Evolutionary conservation across 2,113 vertebrate species (phyloP).

Genomic region (Crotalus helleri): DNA sequence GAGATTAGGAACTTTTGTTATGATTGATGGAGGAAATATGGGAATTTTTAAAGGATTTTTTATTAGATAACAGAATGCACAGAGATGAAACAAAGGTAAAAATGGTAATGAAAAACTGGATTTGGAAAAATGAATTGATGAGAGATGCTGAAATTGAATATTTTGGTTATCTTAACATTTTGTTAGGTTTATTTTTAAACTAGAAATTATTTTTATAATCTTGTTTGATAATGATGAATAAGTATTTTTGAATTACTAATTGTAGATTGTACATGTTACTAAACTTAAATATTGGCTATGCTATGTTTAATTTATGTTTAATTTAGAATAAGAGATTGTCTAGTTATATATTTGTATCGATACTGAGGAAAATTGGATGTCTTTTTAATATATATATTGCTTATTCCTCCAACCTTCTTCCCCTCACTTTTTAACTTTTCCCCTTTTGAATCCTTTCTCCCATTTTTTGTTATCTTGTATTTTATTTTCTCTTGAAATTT

Average conservation of each 20-base stretch:
- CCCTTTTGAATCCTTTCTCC: not conserved
- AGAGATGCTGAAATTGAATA: not conserved
- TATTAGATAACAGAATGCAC: not conserved
- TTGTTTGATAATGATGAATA: not conserved
- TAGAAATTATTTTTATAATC: not conserved
- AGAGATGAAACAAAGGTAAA: not conserved
- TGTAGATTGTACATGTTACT: not conserved
- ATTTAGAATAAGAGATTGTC: not conserved
- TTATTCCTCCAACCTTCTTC: too few species aligned
- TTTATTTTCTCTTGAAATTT: not conserved
- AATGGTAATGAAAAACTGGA: not conserved
- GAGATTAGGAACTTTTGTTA: not conserved
- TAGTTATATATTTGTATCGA: not conserved
- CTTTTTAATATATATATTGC: too few species aligned
- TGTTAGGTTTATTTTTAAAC: not conserved
- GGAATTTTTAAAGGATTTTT: not conserved
- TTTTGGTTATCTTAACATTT: not conserved
- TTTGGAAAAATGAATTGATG: not conserved
- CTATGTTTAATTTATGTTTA: not conserved
- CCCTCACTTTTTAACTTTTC: not conserved
- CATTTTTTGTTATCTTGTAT: not conserved
- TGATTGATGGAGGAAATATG: not conserved
- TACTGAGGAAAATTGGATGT: not conserved
- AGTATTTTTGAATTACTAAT: not conserved
- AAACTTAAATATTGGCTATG: not conserved